These are phyloP conservation scores for Gadopsis marmoratus DNA, from an alignment of 2,797 vertebrate genomes.

Conservation along the genomic window DNA sequence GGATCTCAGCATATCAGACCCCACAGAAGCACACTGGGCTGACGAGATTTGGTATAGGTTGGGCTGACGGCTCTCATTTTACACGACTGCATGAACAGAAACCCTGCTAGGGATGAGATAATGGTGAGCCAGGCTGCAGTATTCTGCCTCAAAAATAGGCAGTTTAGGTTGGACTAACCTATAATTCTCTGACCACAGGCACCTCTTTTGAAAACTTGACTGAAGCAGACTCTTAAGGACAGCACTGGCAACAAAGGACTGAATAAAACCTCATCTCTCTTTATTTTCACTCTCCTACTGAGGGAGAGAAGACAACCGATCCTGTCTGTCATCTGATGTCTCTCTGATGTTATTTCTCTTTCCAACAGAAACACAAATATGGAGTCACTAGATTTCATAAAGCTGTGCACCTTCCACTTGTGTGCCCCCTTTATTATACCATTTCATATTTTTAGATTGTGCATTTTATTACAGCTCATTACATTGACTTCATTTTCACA, in stretches of 20 bases:
- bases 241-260: slow-evolving; percentile 20
- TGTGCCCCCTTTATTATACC: neutral
- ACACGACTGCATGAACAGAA: neutral
- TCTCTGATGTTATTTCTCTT: slow-evolving; percentile 6
- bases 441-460: neutral
- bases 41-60: slow-evolving; percentile 4
- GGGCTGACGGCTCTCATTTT: slow-evolving; percentile 11
- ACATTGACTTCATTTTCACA: neutral
- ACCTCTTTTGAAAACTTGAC: slow-evolving; percentile 26
- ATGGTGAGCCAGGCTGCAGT: neutral
- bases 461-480: neutral
- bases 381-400: neutral
- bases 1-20: slow-evolving; percentile 9
- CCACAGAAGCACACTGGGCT: neutral
- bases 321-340: slow-evolving; percentile 9
- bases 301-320: slow-evolving; percentile 8
- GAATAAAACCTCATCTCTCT: slow-evolving; percentile 19
- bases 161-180: slow-evolving; percentile 4
- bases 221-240: slow-evolving; percentile 18
- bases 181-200: slow-evolving; percentile 20
- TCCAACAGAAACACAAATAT: neutral
- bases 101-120: neutral
- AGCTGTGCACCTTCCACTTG: too few species aligned
- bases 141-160: neutral
- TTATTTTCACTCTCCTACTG: slow-evolving; percentile 6